These are phyloP conservation scores for Cerastis leucographa DNA, from an alignment of 2,888 invertebrate species.

Conservation along the genomic window DNA sequence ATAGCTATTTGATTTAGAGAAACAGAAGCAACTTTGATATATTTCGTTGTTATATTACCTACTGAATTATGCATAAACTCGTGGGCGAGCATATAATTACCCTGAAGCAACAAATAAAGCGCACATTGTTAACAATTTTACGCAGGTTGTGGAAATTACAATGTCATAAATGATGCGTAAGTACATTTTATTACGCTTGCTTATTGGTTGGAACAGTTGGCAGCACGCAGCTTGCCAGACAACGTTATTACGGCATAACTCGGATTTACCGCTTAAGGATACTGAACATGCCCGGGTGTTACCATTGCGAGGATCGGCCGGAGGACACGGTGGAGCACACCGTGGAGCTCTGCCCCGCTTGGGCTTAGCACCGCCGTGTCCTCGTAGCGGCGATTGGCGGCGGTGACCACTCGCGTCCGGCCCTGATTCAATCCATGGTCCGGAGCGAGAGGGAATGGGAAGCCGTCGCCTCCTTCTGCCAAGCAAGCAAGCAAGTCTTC, in stretches of 20 bases:
- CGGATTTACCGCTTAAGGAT: slow-evolving; percentile 32
- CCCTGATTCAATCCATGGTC: too few relatives aligned
- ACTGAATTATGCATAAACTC: slow-evolving; percentile 67
- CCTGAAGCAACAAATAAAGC: slow-evolving; percentile 73
- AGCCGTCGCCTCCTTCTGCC: too few relatives aligned
- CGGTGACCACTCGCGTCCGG: too few relatives aligned
- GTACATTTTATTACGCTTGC: slow-evolving; percentile 70
- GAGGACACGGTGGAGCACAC: too few relatives aligned
- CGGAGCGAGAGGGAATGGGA: too few relatives aligned
- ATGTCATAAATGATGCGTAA: slow-evolving; percentile 77
- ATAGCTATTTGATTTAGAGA: slow-evolving; percentile 29
- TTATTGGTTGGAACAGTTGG: slow-evolving; percentile 62
- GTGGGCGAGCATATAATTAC: slow-evolving; percentile 69
- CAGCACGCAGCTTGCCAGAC: slow-evolving; percentile 45
- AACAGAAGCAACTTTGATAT: slow-evolving; percentile 48
- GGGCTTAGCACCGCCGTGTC: too few relatives aligned
- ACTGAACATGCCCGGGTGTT: too few relatives aligned
- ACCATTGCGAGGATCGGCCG: too few relatives aligned
- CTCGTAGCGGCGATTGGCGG: too few relatives aligned
- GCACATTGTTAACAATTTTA: slow-evolving; percentile 73
- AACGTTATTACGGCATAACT: slow-evolving; percentile 37
- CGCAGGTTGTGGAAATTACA: slow-evolving; percentile 75
- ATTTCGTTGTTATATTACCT: slow-evolving; percentile 56
- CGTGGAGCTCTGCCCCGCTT: too few relatives aligned
- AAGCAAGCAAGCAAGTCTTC: too few relatives aligned